A percentile compares a stretch with the other conserved stretches of the same genome.
phyloP scores from a whole-genome alignment of 2,888 invertebrate species.

The Microdon myrmicae region DNA sequence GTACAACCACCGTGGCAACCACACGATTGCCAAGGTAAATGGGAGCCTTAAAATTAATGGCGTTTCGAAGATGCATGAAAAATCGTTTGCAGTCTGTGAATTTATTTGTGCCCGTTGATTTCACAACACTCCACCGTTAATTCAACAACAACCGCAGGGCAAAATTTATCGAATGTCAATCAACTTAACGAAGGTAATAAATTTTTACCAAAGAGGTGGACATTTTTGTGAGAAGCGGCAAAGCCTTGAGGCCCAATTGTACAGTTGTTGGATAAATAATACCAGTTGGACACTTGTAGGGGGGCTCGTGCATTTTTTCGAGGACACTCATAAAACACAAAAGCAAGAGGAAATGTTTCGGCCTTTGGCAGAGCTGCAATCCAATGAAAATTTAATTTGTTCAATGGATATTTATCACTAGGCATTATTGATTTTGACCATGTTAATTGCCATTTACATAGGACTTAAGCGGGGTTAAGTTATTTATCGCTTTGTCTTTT shows the following conservation, averaged over 20 bases:
- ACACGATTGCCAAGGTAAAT: too few relatives aligned
- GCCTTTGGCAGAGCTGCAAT: conserved; percentile 3
- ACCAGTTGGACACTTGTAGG: neutral
- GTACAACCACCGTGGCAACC: too few relatives aligned
- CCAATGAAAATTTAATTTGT: conserved; percentile 23
- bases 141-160: conserved; percentile 21
- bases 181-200: conserved; percentile 34
- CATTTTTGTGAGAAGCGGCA: conserved; percentile 15
- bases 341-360: conserved; percentile 1
- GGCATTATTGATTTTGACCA: conserved; percentile 12
- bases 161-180: conserved; percentile 41
- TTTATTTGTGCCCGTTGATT: conserved; percentile 14
- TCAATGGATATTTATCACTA: conserved; percentile 5
- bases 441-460: conserved; percentile 16
- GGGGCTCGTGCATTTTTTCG: conserved; percentile 1
- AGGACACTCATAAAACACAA: neutral
- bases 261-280: neutral
- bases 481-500: too few relatives aligned
- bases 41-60: conserved; percentile 27
- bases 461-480: neutral
- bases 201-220: conserved; percentile 21
- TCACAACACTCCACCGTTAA: conserved; percentile 22
- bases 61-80: conserved; percentile 6
- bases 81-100: conserved; percentile 20
- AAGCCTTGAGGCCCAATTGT: neutral